Base-by-base conservation (phyloP, 2,113 vertebrate species). In the Anarrhichthys ocellatus region DNA sequence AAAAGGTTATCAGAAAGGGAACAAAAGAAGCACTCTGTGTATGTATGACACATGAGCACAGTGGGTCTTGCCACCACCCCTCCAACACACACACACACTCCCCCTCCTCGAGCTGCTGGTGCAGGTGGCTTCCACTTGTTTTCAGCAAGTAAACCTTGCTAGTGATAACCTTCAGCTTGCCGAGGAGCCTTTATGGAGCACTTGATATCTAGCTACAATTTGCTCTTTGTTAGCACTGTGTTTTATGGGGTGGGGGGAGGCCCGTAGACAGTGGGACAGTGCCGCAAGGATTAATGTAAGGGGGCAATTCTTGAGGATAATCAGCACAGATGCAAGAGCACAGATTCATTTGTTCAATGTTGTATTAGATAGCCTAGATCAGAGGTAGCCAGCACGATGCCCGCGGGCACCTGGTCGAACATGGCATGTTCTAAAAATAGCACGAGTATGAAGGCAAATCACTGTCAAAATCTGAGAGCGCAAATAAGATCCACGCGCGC, bases 71-170 rank as follows among this genome's bases (percentile, higher is more conserved):
- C 14, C 44, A 14, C 13, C 11, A 4, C 17, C 48, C 50, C 20
- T 6, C 50, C 9, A 58, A 59, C 34, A 17, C n/a, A 46, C 62
- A 40, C 62, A 24, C 42, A 29, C 18, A 5, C 50, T 5, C n/a
- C 0, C 9, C 27, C 46, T 52, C 24, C 36, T 20, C 1, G 14
- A 71, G 36, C 36, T 70, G 29, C 42, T 29, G 22, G 52, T 52
- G 58, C 62, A 58, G 61, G 44, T 48, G 50, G 46, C 50, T 64
- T 72, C 58, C 38, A n/a, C 92, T 93, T 95, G 93, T 91, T 92
- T 94, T 67, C 95, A 84, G 29, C 32, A 88, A 89, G 87, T 94
- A 91, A 73, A 80, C 38, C 62, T 89, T 18, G 46, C 85, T 94
- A 9, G 20, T 54, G 89, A 89, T 94, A 81, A 95, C 93, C 76